Evolutionary conservation across 2,888 invertebrate genomes (phyloP), one percentile per base, ranked within the genome.

Genomic region (Leptodirus hochenwartii): DNA sequence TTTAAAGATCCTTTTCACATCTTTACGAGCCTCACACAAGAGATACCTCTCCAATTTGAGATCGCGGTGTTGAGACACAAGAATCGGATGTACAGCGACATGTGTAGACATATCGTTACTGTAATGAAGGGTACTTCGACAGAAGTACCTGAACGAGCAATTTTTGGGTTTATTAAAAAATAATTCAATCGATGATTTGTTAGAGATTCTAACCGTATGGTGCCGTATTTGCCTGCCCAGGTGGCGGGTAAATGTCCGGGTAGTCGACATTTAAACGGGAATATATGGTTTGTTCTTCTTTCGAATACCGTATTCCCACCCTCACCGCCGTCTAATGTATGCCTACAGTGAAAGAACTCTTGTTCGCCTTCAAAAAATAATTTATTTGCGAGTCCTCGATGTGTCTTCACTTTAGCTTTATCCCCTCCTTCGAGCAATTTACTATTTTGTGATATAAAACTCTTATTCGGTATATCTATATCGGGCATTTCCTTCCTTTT

Each of bases 201-300:
- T 29, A 6, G 25, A 14, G 22, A 8, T 17, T 25, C 4, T 25
- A 38, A 44, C 42, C 39, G 40, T 10, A 45, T 41, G 9, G 31
- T 32, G n/a, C 46, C 46, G 22, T 27, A 37, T 30, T 43, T 36
- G n/a, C 45, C 46, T 16, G 20, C 32, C 44, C 44, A 46, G 5
- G 43, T 37, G 5, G 41, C 39, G 3, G 46, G 45, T 16, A 45
- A 30, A 17, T 42, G 33, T 3, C 40, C 39, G 2, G 43, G 41
- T 27, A 45, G 33, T 29, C 38, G 39, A 24, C 39, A 39, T 30
- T 39, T 36, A 32, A 45, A 43, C 3, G 31, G 30, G 26, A 37
- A 40, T n/a, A n/a, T n/a, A 10, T 27, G 30, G 17, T 39, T 40
- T n/a, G 26, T 37, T 13, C 30, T 30, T 17, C 35, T 39, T 22